phyloP scores from a whole-genome alignment of 1,140 invertebrate genomes.

The Adelges cooleyi region DNA sequence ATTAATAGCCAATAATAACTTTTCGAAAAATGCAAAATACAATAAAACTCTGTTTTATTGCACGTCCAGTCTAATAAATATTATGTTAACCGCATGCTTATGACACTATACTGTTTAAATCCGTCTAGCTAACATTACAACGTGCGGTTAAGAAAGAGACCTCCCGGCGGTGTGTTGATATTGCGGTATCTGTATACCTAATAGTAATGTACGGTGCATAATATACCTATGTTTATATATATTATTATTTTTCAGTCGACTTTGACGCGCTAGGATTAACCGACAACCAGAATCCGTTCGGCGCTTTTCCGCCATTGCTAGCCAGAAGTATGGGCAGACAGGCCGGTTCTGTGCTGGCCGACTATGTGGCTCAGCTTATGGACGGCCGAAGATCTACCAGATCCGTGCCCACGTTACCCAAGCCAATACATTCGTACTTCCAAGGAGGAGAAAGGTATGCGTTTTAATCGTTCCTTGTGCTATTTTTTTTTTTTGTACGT shows the following conservation, averaged over 20 bases:
- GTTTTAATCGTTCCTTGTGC: too few relatives aligned
- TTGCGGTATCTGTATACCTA: too few relatives aligned
- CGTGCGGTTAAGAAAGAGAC: background rate
- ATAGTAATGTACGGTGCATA: background rate
- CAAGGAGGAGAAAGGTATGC: constrained; percentile 62
- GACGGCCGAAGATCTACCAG: constrained; percentile 47
- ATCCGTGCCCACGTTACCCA: constrained; percentile 34
- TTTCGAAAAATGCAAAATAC: too few relatives aligned
- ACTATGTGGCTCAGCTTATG: constrained; percentile 59
- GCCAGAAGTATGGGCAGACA: constrained; percentile 55
- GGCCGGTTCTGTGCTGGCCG: constrained; percentile 52
- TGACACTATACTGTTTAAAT: too few relatives aligned
- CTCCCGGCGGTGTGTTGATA: background rate
- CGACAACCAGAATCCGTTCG: constrained; percentile 73
- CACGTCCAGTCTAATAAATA: too few relatives aligned
- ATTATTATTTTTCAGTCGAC: constrained; percentile 48
- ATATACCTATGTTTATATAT: background rate
- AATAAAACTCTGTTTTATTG: too few relatives aligned
- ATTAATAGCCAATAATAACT: too few relatives aligned
- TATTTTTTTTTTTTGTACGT: too few relatives aligned
- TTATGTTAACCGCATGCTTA: too few relatives aligned
- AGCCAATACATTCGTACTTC: constrained; percentile 39
- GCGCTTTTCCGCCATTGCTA: constrained; percentile 56
- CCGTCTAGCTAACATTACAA: too few relatives aligned
- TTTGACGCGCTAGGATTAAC: constrained; percentile 71